Percentiles rank a stretch among this genome's conserved stretches.
Conservation (phyloP, 1,140 invertebrate genomes). For the Scaptodrosophila lebanonensis region DNA sequence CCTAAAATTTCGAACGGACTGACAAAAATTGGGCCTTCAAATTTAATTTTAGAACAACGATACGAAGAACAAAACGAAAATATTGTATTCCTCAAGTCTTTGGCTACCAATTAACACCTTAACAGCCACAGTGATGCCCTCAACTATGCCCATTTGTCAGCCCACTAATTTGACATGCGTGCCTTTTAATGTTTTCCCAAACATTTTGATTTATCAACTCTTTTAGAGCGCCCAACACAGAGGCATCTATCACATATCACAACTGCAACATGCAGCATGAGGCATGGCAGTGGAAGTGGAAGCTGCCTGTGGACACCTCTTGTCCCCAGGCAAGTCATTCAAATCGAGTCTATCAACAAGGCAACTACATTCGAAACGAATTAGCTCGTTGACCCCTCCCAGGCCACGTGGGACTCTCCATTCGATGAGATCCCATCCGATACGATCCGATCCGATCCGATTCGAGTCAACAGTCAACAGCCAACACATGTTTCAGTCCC, state of each 20-base stretch:
- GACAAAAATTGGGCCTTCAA: too few relatives aligned
- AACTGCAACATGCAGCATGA: constrained; percentile 11
- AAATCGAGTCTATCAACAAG: constrained; percentile 54
- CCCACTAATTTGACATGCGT: constrained; percentile 9
- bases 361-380: constrained; percentile 60
- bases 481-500: constrained; percentile 48
- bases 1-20: too few relatives aligned
- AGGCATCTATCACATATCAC: constrained; percentile 52
- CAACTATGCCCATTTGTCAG: constrained; percentile 49
- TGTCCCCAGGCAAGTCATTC: constrained; percentile 53
- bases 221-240: constrained; percentile 67
- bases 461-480: constrained; percentile 7
- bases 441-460: background rate
- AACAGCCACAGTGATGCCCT: constrained; percentile 11
- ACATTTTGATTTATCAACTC: constrained; percentile 75
- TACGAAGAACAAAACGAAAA: too few relatives aligned
- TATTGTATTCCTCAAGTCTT: too few relatives aligned
- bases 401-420: too few relatives aligned
- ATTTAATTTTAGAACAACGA: too few relatives aligned
- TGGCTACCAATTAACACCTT: constrained; percentile 62
- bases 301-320: constrained; percentile 8
- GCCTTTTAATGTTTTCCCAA: constrained; percentile 33
- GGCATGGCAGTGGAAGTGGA: too few relatives aligned
- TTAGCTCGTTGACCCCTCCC: constrained; percentile 70
- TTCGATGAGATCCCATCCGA: constrained; percentile 12